These are phyloP conservation scores for Hoplostethus mediterraneus DNA, from an alignment of 2,797 vertebrate genomes.

Conservation along the genomic window DNA sequence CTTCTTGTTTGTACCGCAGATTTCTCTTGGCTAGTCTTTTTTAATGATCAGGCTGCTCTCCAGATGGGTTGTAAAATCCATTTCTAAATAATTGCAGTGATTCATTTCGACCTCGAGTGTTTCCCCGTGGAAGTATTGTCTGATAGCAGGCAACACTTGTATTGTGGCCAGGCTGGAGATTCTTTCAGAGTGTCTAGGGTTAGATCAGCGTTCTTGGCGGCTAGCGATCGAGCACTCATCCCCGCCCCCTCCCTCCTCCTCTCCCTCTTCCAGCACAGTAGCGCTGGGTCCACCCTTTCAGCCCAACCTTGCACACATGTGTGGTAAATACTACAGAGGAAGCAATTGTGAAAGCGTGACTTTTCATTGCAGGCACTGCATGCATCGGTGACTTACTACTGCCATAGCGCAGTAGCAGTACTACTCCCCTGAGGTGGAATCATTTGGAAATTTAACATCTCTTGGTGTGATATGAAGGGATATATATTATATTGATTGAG, in stretches of 20 bases:
- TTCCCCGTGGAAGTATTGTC: conserved; percentile 21
- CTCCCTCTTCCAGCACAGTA: conserved; percentile 40
- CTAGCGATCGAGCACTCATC: conserved; percentile 6
- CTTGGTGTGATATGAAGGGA: not conserved
- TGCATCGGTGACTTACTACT: not conserved
- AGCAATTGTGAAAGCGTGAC: not conserved
- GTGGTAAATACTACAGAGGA: conserved; percentile 12
- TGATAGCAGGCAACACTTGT: conserved; percentile 20
- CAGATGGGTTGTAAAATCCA: conserved; percentile 18
- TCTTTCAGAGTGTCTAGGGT: conserved; percentile 42
- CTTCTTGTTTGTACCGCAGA: not conserved
- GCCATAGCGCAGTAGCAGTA: not conserved
- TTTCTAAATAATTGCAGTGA: conserved; percentile 14
- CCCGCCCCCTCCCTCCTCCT: not conserved
- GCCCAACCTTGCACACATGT: not conserved
- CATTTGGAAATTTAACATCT: not conserved
- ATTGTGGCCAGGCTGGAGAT: conserved; percentile 45
- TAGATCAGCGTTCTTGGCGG: conserved; percentile 47
- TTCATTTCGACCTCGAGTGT: conserved; percentile 15
- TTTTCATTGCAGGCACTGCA: not conserved
- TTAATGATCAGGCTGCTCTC: conserved; percentile 11
- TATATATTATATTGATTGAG: not conserved
- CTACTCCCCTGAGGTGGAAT: not conserved
- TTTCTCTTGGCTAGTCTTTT: conserved; percentile 15
- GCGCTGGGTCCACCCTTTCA: conserved; percentile 5